Evolutionary conservation across 2,797 vertebrate genomes (phyloP).

Genomic region (Spatula clypeata): DNA sequence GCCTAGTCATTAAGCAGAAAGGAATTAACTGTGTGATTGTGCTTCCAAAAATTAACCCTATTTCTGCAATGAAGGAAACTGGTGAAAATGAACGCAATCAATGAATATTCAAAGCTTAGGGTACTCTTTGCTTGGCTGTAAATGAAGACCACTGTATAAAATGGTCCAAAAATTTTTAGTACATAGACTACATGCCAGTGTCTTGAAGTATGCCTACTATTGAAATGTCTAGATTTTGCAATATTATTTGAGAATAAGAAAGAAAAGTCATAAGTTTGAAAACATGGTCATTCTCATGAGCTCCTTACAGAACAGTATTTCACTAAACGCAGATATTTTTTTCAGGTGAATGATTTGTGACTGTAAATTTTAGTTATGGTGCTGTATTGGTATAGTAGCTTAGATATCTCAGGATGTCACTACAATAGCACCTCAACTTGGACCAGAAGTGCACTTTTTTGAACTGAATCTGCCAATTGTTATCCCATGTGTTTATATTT

Average conservation of each 20-base stretch:
- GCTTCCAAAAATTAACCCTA: slow-evolving; percentile 10
- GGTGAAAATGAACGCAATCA: background rate
- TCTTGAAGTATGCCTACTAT: background rate
- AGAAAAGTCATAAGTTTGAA: background rate
- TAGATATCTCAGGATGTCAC: background rate
- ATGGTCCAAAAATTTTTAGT: background rate
- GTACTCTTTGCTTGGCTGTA: background rate
- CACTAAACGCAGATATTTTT: background rate
- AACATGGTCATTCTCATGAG: background rate
- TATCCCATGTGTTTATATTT: background rate
- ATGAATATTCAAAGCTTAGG: background rate
- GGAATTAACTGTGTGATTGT: background rate
- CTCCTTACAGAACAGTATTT: background rate
- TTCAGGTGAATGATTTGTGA: background rate
- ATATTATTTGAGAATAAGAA: background rate
- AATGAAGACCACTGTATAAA: background rate
- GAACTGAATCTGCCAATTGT: background rate
- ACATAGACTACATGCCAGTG: background rate
- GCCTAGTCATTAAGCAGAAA: background rate
- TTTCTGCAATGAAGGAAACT: background rate
- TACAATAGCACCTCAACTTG: background rate
- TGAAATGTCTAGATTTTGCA: background rate
- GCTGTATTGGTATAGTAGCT: background rate
- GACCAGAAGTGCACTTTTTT: background rate
- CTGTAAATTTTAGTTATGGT: accelerated